Evolutionary conservation across 2,113 vertebrate genomes (phyloP), one percentile per base, ranked within the genome.

Genomic region (Ramphastos sulfuratus): DNA sequence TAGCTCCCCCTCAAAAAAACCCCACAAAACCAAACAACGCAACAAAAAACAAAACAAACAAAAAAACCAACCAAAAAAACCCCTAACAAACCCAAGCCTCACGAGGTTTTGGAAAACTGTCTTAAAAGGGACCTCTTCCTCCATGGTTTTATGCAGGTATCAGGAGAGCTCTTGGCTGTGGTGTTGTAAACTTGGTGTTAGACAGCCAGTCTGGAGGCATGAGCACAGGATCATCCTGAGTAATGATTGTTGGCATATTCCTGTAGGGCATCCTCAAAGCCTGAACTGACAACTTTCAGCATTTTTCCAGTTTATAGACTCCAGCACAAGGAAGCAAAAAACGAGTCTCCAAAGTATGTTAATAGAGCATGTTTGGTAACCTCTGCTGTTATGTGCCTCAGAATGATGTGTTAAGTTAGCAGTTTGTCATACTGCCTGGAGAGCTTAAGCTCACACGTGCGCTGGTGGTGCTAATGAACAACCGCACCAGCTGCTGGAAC

Each of bases 401-500:
- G 92, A 89, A 72, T 55, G 63, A 75, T 4, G 78, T 71, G 61
- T 61, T 72, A 11, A 76, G 35, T 65, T 87, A 93, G 76, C 84
- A 3, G n/a, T 86, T 86, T 24, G 55, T 92, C 33, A 61, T 64
- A 77, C 56, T 33, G 85, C 86, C 92, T 3, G 0, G 76, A 88
- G 94, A 87, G 84, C 67, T 82, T 80, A 87, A 82, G 72, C 91
- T 88, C 94, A 37, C 75, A 79, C 10, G 1, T 69, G 80, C 82
- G 76, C 39, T 94, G 92, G 82, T 92, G 90, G 10, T 63, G 66
- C 89, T 97, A 83, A 74, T 46, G 91, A 87, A 78, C 88, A 87
- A 92, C 66, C 90, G 69, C 64, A 92, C 74, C 85, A 66, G 79
- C 86, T 94, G 59, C 50, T 93, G 88, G 92, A 96, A 94, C 78